These are phyloP conservation scores for Antedon bifida DNA, from an alignment of 35 echinoderm and acorn worm genomes.

Conservation along the genomic window DNA sequence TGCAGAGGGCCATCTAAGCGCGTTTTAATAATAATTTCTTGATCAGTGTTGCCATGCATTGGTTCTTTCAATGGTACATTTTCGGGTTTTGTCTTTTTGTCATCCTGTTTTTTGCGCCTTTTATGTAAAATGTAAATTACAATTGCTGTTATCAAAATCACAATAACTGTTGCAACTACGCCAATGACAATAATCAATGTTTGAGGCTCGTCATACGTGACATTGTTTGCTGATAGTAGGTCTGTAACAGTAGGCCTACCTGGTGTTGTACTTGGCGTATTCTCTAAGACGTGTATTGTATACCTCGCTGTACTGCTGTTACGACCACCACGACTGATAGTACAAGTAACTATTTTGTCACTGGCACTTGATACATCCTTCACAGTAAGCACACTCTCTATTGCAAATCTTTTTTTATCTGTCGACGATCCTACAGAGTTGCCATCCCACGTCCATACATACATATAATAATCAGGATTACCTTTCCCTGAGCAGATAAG, in stretches of 20 bases:
- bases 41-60: not conserved
- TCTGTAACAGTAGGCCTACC: not conserved
- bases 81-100: not conserved
- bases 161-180: not conserved
- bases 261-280: too few species aligned
- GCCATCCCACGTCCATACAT: not conserved
- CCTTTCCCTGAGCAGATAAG: not conserved
- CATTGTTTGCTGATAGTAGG: not conserved
- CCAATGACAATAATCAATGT: not conserved
- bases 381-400: not conserved
- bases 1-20: not conserved
- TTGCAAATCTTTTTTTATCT: not conserved
- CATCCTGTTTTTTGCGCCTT: not conserved
- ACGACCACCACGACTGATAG: too few species aligned
- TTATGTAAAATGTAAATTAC: not conserved
- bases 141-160: not conserved
- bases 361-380: not conserved
- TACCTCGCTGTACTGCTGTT: too few species aligned
- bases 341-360: not conserved
- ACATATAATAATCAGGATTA: not conserved
- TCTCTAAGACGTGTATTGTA: too few species aligned
- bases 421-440: not conserved
- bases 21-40: not conserved
- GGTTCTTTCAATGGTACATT: not conserved
- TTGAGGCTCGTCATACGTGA: not conserved